Evolutionary conservation across 2,888 invertebrate species (phyloP), one percentile per base, ranked within the genome.

Genomic region (Gymnoscelis rufifasciata): DNA sequence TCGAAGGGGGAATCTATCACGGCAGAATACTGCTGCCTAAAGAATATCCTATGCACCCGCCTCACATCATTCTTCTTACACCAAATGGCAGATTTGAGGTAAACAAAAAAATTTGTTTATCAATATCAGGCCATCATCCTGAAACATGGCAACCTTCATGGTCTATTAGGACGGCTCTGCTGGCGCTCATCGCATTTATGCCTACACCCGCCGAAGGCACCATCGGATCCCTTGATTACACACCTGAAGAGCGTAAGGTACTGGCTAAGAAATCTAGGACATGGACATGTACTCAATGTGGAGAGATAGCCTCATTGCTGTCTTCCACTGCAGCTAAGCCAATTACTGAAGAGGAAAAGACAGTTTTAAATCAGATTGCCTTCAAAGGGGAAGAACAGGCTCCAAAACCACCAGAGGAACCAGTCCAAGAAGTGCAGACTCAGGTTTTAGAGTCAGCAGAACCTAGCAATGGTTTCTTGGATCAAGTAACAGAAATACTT

Each of bases 81-180:
- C 97, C 97, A 1, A 98, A 97, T 79, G 97, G 97, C 36, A 90
- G 98, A 58, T 98, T 98, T 84, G 97, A 97, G 86, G 91, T 92
- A 6, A 95, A 96, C 75, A 97, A 95, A 77, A 98, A 98, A 83
- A 97, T 98, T 65, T 98, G 98, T 74, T 84, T 98, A 57, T 97
- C 96, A 54, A 98, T 98, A 65, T 97, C 97, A 50, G 97, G 96
- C 3, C 94, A 97, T 81, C 98, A 98, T 78, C 98, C 97, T n/a
- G 98, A 98, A 79, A 96, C 96, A 27, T 98, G 98, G 98, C 96
- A 97, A 71, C 98, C 98, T 15, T 97, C 96, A 2, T 98, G 98
- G 98, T 97, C 97, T 23, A 97, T 98, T 57, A 90, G 97, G 52
- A 98, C 97, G 41, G 97, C 97, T 7, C 83, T 98, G 47, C 81